A percentile compares a stretch with the other conserved stretches of the same genome.
Conservation (phyloP, 2,113 vertebrate genomes). For the Crotalus tigris region DNA sequence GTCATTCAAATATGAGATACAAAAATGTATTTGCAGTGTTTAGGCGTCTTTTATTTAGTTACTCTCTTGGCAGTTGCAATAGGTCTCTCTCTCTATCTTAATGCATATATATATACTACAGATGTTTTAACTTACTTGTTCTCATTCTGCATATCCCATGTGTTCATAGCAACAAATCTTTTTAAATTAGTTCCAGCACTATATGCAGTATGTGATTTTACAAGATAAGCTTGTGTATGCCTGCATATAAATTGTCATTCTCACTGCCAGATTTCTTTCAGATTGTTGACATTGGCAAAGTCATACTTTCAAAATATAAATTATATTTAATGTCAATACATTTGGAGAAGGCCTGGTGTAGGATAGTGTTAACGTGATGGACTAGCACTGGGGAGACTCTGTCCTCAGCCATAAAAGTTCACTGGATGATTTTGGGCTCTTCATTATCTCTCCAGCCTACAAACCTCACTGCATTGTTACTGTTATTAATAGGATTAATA, state of each 20-base stretch:
- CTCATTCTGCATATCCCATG: slow-evolving; percentile 58
- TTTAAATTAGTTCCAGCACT: slow-evolving; percentile 59
- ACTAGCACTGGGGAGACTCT: neutral
- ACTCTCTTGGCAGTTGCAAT: slow-evolving; percentile 37
- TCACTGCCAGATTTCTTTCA: slow-evolving; percentile 54
- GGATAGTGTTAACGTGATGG: neutral
- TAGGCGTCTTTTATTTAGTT: slow-evolving; percentile 15
- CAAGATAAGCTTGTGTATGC: slow-evolving; percentile 63
- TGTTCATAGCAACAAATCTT: slow-evolving; percentile 65
- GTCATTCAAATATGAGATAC: neutral
- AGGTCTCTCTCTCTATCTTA: neutral
- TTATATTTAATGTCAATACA: slow-evolving; percentile 28
- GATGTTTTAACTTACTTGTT: slow-evolving; percentile 43
- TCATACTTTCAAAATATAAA: slow-evolving; percentile 42
- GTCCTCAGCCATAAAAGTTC: neutral
- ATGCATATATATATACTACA: slow-evolving; percentile 12
- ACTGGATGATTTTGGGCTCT: neutral
- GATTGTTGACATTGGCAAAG: slow-evolving; percentile 52
- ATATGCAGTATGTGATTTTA: slow-evolving; percentile 55
- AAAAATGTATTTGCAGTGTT: neutral
- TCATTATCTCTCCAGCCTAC: neutral
- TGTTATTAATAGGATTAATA: neutral
- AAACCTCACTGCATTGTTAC: neutral
- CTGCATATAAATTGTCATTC: slow-evolving; percentile 54
- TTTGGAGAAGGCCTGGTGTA: slow-evolving; percentile 2